Base-by-base conservation (phyloP, 2,888 invertebrate species). In the Drosophila cognata region DNA sequence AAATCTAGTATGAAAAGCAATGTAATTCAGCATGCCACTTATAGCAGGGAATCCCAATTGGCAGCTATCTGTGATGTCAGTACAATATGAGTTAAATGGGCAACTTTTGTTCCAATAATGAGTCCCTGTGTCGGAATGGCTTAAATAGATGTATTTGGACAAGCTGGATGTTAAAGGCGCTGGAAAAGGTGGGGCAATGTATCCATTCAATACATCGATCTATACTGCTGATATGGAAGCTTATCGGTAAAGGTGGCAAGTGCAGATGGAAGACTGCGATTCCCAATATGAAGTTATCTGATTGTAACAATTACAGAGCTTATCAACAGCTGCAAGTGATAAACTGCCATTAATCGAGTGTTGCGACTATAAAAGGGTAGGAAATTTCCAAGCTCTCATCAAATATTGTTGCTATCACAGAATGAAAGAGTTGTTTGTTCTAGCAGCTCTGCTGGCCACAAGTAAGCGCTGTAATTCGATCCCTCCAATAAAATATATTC, bases 351-450 rank as follows among this genome's bases (percentile, higher is more conserved):
- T 18, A 25, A 4, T 58, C 18, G 21, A 35, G 11, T 13, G 2
- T 13, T 7, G 13, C 16, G n/a, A 18, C 63, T 77, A 77, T 77
- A 77, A 74, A 79, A 69, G 11, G 33, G 6, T 7, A 25, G 31
- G 0, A 36, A 13, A 25, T 46, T 21, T 41, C 11, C 16, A 29
- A 11, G 2, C 3, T n/a, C 21, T 18, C 16, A 33, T 1, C 51
- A 74, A 38, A 60, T n/a, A 31, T 58, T 51, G n/a, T 55, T 46
- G 33, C 16, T 41, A 51, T 31, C 31, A 10, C 61, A 41, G 2
- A 35, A 77, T 77, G 77, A 77, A 69, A 64, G 64, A 65, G 21
- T 59, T 64, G 50, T 7, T 79, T 11, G 48, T 79, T 7, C 4
- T 77, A 21, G 63, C 61, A 55, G 75, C 69, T 16, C 36, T 77